Conservation (phyloP, 2,888 invertebrate species). For the Hydroisotoma schaefferi region DNA sequence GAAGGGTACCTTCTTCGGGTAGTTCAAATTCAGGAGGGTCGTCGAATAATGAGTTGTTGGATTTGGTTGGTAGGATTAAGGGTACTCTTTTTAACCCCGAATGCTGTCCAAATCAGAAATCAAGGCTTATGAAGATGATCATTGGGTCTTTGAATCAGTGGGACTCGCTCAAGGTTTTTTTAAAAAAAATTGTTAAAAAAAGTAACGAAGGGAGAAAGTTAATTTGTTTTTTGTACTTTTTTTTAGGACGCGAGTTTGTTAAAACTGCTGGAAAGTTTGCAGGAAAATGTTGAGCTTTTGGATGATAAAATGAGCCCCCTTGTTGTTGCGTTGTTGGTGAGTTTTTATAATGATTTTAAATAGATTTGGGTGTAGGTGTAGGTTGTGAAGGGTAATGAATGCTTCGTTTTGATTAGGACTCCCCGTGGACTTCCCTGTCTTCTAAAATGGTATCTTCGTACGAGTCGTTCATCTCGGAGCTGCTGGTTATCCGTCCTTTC, state of each 20-base stretch:
- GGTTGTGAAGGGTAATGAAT: neutral
- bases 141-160: too few relatives aligned
- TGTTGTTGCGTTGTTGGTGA: slow-evolving; percentile 1
- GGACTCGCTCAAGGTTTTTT: too few relatives aligned
- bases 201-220: too few relatives aligned
- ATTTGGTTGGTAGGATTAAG: neutral
- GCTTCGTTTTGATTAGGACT: too few relatives aligned
- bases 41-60: neutral
- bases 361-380: neutral
- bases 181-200: too few relatives aligned
- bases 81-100: too few relatives aligned
- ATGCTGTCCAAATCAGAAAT: too few relatives aligned
- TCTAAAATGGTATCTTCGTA: slow-evolving; percentile 27
- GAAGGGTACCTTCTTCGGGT: too few relatives aligned
- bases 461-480: slow-evolving; percentile 32
- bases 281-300: slow-evolving; percentile 22
- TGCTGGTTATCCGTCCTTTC: slow-evolving; percentile 29
- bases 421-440: slow-evolving; percentile 33
- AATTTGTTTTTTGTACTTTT: neutral
- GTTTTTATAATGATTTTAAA: neutral
- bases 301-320: slow-evolving; percentile 37
- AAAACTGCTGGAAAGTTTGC: slow-evolving; percentile 28
- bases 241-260: slow-evolving; percentile 32
- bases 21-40: too few relatives aligned
- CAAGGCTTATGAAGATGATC: too few relatives aligned